Evolutionary conservation across 2,888 invertebrate genomes (phyloP).

Genomic region (Cephus rjabovi): DNA sequence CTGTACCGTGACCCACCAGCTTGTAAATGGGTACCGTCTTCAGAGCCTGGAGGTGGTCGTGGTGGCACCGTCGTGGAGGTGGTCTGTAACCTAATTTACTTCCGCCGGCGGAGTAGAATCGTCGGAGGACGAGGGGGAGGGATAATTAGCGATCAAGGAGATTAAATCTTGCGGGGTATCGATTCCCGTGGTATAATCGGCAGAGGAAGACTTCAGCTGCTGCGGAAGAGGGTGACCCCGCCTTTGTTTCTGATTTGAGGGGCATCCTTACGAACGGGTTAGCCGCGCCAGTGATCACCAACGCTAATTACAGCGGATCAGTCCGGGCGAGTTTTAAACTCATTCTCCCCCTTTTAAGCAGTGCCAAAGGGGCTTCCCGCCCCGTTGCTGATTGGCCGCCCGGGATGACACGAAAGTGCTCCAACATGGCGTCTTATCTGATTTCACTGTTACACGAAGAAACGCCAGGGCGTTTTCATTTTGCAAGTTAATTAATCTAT

Average conservation of each 20-base stretch:
- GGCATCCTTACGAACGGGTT: constrained; percentile 64
- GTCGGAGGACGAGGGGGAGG: constrained; percentile 30
- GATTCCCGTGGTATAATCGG: constrained; percentile 57
- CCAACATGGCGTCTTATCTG: constrained; percentile 65
- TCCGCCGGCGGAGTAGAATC: constrained; percentile 38
- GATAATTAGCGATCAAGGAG: constrained; percentile 63
- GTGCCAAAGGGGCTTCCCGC: constrained; percentile 60
- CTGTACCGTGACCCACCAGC: no score
- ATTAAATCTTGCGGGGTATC: constrained; percentile 62
- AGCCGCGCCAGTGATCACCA: constrained; percentile 64
- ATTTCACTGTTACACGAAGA: constrained; percentile 42
- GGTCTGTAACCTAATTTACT: constrained; percentile 47
- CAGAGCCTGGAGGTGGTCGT: no score
- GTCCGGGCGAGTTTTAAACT: constrained; percentile 61
- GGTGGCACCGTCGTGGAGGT: background rate
- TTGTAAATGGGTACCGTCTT: no score
- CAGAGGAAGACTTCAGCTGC: constrained; percentile 47
- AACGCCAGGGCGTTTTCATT: background rate
- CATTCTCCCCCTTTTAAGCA: constrained; percentile 57
- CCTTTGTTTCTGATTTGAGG: constrained; percentile 62
- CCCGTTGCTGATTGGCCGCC: constrained; percentile 56
- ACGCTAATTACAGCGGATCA: constrained; percentile 65
- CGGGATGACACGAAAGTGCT: constrained; percentile 63
- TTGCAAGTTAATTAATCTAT: background rate
- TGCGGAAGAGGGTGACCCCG: constrained; percentile 37